Conservation (phyloP, 2,797 vertebrate species). For the Molossus molossus region DNA sequence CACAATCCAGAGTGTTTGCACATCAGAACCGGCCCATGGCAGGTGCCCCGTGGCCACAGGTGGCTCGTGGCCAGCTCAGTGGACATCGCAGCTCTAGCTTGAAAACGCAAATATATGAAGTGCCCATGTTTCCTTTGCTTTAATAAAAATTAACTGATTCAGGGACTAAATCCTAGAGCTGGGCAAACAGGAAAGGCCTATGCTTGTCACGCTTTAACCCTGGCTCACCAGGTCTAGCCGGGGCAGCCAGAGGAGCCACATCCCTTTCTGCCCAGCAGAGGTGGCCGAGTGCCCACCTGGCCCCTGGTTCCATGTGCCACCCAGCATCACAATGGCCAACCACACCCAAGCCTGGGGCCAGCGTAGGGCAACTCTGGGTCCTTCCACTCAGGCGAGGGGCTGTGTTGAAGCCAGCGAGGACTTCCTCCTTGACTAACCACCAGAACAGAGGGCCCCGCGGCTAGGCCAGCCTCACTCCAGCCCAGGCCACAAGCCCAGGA, state of each 20-base stretch:
- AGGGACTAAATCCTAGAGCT: not conserved
- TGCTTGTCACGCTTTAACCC: too few species aligned
- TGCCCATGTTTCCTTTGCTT: not conserved
- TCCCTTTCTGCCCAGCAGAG: not conserved
- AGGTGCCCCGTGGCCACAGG: fast-evolving
- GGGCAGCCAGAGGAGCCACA: not conserved
- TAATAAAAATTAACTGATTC: fast-evolving
- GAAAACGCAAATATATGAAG: fast-evolving
- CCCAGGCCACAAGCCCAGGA: not conserved
- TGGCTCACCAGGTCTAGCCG: fast-evolving
- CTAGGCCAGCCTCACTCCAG: not conserved
- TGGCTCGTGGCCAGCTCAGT: fast-evolving
- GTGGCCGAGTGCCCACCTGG: fast-evolving
- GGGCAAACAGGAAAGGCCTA: fast-evolving
- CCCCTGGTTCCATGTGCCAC: not conserved
- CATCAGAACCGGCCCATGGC: not conserved
- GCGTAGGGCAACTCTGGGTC: fast-evolving
- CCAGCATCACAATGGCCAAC: fast-evolving
- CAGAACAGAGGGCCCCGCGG: too few species aligned
- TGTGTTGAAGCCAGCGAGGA: not conserved
- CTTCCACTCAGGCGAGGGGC: fast-evolving
- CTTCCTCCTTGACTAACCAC: not conserved
- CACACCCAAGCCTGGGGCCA: not conserved
- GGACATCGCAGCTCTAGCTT: not conserved
- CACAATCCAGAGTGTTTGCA: not conserved